Base-by-base conservation (phyloP, 2,113 vertebrate species). In the Callocephalon fimbriatum region DNA sequence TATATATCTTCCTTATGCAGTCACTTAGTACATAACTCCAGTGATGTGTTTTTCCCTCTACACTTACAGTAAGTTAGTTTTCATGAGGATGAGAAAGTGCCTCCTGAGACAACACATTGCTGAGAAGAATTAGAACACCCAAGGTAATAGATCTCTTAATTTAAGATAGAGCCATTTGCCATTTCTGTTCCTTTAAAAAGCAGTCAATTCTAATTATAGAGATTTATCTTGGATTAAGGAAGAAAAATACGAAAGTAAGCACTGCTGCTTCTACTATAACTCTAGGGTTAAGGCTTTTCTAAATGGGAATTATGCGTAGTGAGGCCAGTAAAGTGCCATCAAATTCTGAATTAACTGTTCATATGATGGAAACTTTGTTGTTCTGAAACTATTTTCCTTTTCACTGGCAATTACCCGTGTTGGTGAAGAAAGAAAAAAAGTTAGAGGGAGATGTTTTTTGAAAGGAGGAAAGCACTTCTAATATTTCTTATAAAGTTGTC, bases 81-180 rank as follows among this genome's bases (percentile, higher is more conserved):
- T 93, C 70, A 50, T 71, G 82, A 84, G 83, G 76, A 87, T 92
- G 86, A 94, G 76, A 63, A 95, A 96, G 42, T 85, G 58, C 42
- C 83, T 92, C 70, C 50, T 78, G 95, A 93, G 93, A 93, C 42
- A 88, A 63, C 63, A 73, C 32, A 59, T 75, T 67, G 76, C 87
- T 73, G 88, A 81, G 66, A 86, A 97, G 88, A 96, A 96, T 94
- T 96, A 95, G 86, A 93, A 92, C 50, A 93, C 92, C 58, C 70
- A 94, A 85, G 67, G 95, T 95, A 96, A 79, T 77, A 77, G 72
- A 95, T 93, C 86, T 95, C 93, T 96, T 97, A 93, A 96, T 97
- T 96, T 96, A 85, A 95, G 79, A 54, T 81, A 93, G 79, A 93
- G 31, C 74, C 53, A 89, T 62, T 92, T 95, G 92, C 88, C 95